Evolutionary conservation across 2,888 invertebrate species (phyloP).

Genomic region (Pristionchus arcanus): DNA sequence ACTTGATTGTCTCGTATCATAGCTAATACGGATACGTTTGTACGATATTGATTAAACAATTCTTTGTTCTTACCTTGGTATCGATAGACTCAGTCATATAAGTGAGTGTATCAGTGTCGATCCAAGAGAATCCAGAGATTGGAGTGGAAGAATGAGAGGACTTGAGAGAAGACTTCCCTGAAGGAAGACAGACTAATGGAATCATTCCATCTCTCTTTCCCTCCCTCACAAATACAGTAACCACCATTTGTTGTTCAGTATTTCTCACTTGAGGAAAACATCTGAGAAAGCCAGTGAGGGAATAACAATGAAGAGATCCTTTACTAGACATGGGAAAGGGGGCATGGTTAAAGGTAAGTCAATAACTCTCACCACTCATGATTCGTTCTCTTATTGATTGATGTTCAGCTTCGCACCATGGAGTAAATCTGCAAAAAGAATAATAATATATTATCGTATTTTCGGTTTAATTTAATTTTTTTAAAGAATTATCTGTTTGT

Average conservation of each 20-base stretch:
- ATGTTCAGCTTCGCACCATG: conserved; percentile 52
- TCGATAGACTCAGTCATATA: conserved; percentile 54
- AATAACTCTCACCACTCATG: background rate
- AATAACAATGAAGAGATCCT: background rate
- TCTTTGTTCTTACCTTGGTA: conserved; percentile 1
- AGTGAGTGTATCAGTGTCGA: conserved; percentile 51
- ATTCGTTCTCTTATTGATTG: conserved; percentile 8
- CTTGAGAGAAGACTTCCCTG: conserved; percentile 1
- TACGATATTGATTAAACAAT: background rate
- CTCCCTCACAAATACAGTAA: conserved; percentile 8
- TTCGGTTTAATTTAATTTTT: background rate
- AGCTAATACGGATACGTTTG: background rate
- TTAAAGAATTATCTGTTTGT: background rate
- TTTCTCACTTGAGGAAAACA: conserved; percentile 10
- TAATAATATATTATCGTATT: no score
- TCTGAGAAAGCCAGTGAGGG: background rate
- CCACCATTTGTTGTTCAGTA: background rate
- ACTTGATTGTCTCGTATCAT: background rate
- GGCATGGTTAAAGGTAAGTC: background rate
- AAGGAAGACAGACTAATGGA: background rate
- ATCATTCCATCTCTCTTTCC: background rate
- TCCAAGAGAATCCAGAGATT: conserved; percentile 39
- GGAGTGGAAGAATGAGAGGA: conserved; percentile 33
- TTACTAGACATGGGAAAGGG: background rate
- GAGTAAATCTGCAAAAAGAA: conserved; percentile 28